These are phyloP conservation scores for Hyppa rectilinea DNA, from an alignment of 2,888 invertebrate genomes.

Conservation along the genomic window DNA sequence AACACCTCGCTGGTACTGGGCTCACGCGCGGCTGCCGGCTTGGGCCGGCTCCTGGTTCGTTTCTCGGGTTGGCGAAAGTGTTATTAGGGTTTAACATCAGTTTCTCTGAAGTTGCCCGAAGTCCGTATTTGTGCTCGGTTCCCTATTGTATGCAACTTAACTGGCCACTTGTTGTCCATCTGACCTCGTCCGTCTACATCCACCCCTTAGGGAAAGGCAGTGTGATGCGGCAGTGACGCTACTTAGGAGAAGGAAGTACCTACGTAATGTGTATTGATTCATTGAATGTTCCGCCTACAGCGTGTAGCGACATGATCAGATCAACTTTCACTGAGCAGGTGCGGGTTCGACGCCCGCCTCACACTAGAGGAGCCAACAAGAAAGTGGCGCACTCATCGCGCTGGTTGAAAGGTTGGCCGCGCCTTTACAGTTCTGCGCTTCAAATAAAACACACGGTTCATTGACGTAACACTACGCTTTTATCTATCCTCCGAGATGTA, in stretches of 20 bases:
- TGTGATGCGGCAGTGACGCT: no score
- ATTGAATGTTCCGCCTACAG: constrained; percentile 2
- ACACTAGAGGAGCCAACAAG: constrained; percentile 18
- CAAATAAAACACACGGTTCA: neutral
- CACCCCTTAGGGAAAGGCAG: no score
- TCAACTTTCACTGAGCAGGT: constrained; percentile 45
- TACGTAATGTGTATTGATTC: neutral
- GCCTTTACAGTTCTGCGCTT: neutral
- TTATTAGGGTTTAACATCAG: neutral
- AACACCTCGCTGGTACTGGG: neutral
- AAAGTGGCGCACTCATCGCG: constrained; percentile 27
- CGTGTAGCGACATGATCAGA: constrained; percentile 19
- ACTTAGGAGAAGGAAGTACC: constrained; percentile 8
- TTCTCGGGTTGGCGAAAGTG: neutral
- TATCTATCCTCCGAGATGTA: neutral
- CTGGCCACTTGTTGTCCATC: no score
- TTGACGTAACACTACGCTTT: neutral
- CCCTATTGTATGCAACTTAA: neutral
- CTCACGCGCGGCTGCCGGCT: neutral
- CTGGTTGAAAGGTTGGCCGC: constrained; percentile 31
- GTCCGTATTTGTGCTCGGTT: neutral
- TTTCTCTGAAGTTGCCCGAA: neutral
- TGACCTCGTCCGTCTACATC: no score
- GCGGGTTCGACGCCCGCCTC: constrained; percentile 43
- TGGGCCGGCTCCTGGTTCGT: neutral